Conservation (phyloP, 2,888 invertebrate genomes). For the Cartodere bifasciata region DNA sequence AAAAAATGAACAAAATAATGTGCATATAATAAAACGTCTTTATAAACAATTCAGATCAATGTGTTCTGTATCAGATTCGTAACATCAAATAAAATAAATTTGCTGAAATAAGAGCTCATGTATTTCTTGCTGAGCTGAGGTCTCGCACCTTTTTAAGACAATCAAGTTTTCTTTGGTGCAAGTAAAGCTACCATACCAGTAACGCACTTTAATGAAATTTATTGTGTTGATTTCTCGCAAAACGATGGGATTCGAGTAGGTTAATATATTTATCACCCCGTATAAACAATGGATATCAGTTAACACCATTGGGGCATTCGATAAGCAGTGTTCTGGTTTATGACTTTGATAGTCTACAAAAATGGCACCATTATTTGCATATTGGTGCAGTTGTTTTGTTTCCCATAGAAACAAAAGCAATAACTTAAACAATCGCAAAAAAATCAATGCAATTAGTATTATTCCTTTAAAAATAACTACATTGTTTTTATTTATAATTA, state of each 20-base stretch:
- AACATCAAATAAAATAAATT: constrained; percentile 33
- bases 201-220: constrained; percentile 35
- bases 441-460: no score
- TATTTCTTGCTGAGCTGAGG: constrained; percentile 11
- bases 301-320: constrained; percentile 30
- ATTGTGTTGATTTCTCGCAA: constrained; percentile 31
- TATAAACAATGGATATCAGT: constrained; percentile 32
- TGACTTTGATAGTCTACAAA: no score
- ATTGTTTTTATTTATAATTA: no score
- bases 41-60: constrained; percentile 33
- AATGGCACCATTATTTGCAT: no score
- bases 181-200: constrained; percentile 32
- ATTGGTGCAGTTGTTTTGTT: no score
- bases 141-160: constrained; percentile 2
- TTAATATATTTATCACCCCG: constrained; percentile 33
- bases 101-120: constrained; percentile 19
- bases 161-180: no score
- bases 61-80: constrained; percentile 34
- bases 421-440: no score
- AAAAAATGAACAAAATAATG: constrained; percentile 27
- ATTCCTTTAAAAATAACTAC: no score
- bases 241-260: constrained; percentile 28
- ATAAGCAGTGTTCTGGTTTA: no score
- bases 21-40: constrained; percentile 31
- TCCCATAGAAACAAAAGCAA: no score